These are phyloP conservation scores for Dolichotis patagonum DNA, from an alignment of 2,113 vertebrate genomes.

Conservation along the genomic window DNA sequence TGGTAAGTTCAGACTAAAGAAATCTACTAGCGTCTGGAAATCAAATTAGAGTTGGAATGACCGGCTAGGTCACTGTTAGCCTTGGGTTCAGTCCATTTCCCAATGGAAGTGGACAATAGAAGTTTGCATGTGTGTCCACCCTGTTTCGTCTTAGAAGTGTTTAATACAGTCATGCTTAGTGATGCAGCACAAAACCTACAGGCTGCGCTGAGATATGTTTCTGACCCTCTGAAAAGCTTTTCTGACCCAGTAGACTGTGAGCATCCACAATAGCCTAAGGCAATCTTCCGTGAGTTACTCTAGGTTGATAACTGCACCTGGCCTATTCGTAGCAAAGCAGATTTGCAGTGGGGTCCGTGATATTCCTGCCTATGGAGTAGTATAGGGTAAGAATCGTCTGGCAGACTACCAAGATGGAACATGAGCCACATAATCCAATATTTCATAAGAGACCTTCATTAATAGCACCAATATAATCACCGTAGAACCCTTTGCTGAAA, in stretches of 20 bases:
- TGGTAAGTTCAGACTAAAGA: conserved; percentile 32
- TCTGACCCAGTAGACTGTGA: conserved; percentile 73
- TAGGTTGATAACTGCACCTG: conserved; percentile 59
- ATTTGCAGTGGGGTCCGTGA: background rate
- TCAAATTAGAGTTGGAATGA: conserved; percentile 31
- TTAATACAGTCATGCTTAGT: conserved; percentile 66
- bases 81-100: conserved; percentile 67
- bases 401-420: conserved; percentile 1
- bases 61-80: background rate
- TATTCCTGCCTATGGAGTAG: background rate
- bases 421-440: conserved; percentile 11
- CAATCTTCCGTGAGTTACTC: conserved; percentile 62
- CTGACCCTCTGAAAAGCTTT: conserved; percentile 74
- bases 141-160: conserved; percentile 67
- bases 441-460: conserved; percentile 39
- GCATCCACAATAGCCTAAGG: conserved; percentile 69
- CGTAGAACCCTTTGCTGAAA: conserved; percentile 44
- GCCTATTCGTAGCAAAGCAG: conserved; percentile 53
- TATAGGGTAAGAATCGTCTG: background rate
- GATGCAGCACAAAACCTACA: conserved; percentile 53
- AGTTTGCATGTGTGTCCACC: background rate
- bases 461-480: conserved; percentile 30
- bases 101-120: conserved; percentile 43
- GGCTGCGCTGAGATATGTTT: conserved; percentile 72
- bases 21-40: conserved; percentile 12